Conservation (phyloP, 35 echinoderm and acorn worm species). For the Stichopus chloronotus region DNA sequence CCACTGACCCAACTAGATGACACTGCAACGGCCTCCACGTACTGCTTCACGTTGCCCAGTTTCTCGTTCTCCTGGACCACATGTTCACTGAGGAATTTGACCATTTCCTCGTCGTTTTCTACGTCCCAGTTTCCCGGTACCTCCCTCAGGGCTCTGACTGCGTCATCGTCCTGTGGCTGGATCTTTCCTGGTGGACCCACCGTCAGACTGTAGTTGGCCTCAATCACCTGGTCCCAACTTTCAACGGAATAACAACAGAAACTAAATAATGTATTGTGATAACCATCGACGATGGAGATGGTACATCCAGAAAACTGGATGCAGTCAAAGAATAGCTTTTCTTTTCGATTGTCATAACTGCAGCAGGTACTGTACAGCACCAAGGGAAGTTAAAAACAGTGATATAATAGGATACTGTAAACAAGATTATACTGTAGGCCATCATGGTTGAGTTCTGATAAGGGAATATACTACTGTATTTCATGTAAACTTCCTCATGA, state of each 20-base stretch:
- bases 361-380: background rate
- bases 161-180: slow-evolving; percentile 56
- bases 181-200: slow-evolving; percentile 46
- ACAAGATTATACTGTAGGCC: too few species aligned
- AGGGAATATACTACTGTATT: too few species aligned
- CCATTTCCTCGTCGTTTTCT: slow-evolving; percentile 92
- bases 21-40: slow-evolving; percentile 92
- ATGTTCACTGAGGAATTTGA: slow-evolving; percentile 85
- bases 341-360: background rate
- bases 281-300: background rate
- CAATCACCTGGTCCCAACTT: slow-evolving; percentile 92
- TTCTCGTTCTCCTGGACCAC: slow-evolving; percentile 80
- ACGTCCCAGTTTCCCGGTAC: slow-evolving; percentile 82
- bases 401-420: too few species aligned
- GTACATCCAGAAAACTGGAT: background rate
- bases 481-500: too few species aligned
- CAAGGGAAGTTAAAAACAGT: background rate
- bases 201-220: slow-evolving; percentile 69
- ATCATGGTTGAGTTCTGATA: too few species aligned
- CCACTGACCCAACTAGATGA: slow-evolving; percentile 89
- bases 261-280: background rate
- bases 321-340: background rate
- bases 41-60: slow-evolving; percentile 95
- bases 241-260: background rate
- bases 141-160: slow-evolving; percentile 44